These are phyloP conservation scores for Boleophthalmus pectinirostris DNA, from an alignment of 2,113 vertebrate genomes.

Conservation along the genomic window DNA sequence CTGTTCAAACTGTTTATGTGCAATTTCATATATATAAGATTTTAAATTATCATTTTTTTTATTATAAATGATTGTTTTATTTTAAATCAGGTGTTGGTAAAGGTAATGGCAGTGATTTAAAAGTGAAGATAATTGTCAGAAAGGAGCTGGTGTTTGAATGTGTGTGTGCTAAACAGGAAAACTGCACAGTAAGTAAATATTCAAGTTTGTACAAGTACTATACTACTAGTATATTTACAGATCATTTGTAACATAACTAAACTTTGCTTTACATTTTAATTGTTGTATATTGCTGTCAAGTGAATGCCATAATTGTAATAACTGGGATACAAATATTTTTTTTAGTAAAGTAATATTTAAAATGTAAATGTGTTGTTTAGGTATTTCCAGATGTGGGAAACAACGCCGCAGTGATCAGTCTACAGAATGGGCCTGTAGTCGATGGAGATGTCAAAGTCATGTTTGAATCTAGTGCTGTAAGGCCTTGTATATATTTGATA, in stretches of 20 bases:
- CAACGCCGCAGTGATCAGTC: slow-evolving; percentile 82
- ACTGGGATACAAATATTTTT: not conserved
- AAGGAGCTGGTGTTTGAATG: slow-evolving; percentile 82
- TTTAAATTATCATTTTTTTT: too few relatives aligned
- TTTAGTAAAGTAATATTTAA: not conserved
- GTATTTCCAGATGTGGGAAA: slow-evolving; percentile 85
- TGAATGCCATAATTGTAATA: not conserved
- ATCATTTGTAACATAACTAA: not conserved
- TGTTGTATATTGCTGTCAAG: not conserved
- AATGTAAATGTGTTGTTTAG: slow-evolving; percentile 57
- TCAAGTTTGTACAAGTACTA: not conserved
- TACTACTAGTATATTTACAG: not conserved
- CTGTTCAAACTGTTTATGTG: not conserved
- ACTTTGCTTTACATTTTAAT: not conserved
- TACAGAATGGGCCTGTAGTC: slow-evolving; percentile 82
- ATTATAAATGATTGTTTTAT: not conserved
- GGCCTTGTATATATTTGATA: slow-evolving; percentile 51
- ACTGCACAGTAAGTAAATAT: slow-evolving; percentile 80
- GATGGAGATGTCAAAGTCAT: slow-evolving; percentile 90
- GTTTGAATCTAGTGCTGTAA: slow-evolving; percentile 88
- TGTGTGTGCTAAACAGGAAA: slow-evolving; percentile 80
- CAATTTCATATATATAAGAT: not conserved
- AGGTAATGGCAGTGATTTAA: slow-evolving; percentile 87
- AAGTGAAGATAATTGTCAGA: slow-evolving; percentile 80
- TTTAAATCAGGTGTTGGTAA: slow-evolving; percentile 83